Evolutionary conservation across 2,888 invertebrate genomes (phyloP).

Genomic region (Leptogaster cylindrica): DNA sequence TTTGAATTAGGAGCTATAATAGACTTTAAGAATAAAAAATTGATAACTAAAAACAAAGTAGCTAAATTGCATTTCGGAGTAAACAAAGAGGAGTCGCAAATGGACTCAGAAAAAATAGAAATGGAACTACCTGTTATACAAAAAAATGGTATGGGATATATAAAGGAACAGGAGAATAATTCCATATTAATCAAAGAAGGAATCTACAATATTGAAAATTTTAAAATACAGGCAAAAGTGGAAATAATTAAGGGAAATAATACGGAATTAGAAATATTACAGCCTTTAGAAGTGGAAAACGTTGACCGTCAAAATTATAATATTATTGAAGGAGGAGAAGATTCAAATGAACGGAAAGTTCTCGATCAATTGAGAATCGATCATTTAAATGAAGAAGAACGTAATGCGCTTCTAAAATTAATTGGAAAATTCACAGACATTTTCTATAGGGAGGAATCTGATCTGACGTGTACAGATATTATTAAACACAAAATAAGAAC

Average conservation of each 20-base stretch:
- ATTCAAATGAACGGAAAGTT: background rate
- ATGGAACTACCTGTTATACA: background rate
- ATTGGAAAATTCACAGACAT: background rate
- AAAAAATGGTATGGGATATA: background rate
- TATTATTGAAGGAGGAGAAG: background rate
- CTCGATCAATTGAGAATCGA: background rate
- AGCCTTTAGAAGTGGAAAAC: background rate
- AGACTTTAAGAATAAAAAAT: background rate
- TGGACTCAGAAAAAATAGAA: background rate
- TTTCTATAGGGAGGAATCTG: background rate
- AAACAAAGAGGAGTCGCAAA: no score
- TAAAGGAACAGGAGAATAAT: background rate
- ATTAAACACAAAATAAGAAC: conserved; percentile 18
- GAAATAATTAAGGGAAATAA: no score
- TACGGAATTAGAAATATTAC: no score
- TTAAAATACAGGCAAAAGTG: no score
- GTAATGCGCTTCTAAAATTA: background rate
- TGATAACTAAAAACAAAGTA: background rate
- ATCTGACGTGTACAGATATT: conserved; percentile 6
- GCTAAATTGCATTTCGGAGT: background rate
- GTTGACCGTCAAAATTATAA: background rate
- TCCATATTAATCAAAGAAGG: background rate
- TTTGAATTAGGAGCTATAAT: background rate
- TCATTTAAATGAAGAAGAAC: conserved; percentile 18
- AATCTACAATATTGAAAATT: no score